Conservation (phyloP, 1,140 invertebrate species). For the Phthorimaea operculella region DNA sequence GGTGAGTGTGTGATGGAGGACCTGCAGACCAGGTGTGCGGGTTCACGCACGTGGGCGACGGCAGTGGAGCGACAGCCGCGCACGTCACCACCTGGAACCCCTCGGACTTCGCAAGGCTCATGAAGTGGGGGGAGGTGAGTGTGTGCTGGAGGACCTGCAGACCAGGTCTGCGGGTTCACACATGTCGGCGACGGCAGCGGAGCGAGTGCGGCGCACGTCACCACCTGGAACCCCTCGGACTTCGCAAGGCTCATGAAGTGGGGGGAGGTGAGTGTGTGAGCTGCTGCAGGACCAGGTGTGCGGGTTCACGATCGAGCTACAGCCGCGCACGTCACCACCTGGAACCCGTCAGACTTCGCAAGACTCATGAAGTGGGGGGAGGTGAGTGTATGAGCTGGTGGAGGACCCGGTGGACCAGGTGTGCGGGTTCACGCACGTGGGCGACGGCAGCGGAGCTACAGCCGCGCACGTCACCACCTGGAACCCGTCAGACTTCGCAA, state of each 20-base stretch:
- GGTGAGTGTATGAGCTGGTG: constrained; percentile 78
- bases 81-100: constrained; percentile 76
- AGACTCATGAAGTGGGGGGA: constrained; percentile 76
- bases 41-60: constrained; percentile 75
- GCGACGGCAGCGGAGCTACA: constrained; percentile 70
- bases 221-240: constrained; percentile 75
- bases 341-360: constrained; percentile 75
- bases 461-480: constrained; percentile 73
- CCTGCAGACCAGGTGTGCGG: constrained; percentile 77
- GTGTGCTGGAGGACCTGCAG: constrained; percentile 78
- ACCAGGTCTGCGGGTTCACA: constrained; percentile 76
- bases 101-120: constrained; percentile 72
- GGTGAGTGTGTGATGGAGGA: constrained; percentile 71
- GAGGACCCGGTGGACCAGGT: constrained; percentile 80
- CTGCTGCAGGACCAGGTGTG: constrained; percentile 78
- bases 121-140: constrained; percentile 82
- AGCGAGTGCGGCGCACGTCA: constrained; percentile 70
- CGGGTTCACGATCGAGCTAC: constrained; percentile 71
- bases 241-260: constrained; percentile 75
- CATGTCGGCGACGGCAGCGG: constrained; percentile 75
- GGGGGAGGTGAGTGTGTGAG: constrained; percentile 70
- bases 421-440: constrained; percentile 75
- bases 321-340: constrained; percentile 72
- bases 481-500: constrained; percentile 75
- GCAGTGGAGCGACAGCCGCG: constrained; percentile 67